These are phyloP conservation scores for Ellobius talpinus DNA, from an alignment of 2,113 vertebrate species.

Conservation along the genomic window DNA sequence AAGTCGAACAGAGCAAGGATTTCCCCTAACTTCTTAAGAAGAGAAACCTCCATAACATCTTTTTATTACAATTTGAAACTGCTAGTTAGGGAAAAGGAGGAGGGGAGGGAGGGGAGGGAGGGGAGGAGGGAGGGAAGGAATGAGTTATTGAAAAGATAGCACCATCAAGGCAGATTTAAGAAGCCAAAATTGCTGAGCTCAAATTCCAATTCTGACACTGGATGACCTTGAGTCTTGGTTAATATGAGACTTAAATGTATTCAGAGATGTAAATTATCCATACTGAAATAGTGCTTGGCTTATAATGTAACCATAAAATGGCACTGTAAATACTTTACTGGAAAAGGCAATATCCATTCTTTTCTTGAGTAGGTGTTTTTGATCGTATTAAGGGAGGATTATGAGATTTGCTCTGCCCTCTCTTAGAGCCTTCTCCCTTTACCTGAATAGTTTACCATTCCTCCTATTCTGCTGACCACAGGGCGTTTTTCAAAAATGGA, in stretches of 20 bases:
- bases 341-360: background rate
- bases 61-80: background rate
- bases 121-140: background rate
- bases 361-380: background rate
- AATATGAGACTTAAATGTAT: background rate
- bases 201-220: background rate
- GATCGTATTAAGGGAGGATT: background rate
- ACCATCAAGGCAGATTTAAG: background rate
- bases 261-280: background rate
- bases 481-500: background rate
- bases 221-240: background rate
- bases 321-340: conserved; percentile 12
- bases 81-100: background rate
- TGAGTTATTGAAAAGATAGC: background rate
- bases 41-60: background rate
- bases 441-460: background rate
- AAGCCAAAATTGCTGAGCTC: background rate
- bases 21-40: background rate
- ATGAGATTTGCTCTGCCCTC: background rate
- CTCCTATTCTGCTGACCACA: background rate
- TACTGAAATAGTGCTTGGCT: background rate
- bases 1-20: background rate
- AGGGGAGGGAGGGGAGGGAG: too few species aligned
- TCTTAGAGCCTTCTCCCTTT: background rate
- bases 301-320: background rate